Evolutionary conservation across 2,888 invertebrate genomes (phyloP).

Genomic region (Dolichomitus sp.): DNA sequence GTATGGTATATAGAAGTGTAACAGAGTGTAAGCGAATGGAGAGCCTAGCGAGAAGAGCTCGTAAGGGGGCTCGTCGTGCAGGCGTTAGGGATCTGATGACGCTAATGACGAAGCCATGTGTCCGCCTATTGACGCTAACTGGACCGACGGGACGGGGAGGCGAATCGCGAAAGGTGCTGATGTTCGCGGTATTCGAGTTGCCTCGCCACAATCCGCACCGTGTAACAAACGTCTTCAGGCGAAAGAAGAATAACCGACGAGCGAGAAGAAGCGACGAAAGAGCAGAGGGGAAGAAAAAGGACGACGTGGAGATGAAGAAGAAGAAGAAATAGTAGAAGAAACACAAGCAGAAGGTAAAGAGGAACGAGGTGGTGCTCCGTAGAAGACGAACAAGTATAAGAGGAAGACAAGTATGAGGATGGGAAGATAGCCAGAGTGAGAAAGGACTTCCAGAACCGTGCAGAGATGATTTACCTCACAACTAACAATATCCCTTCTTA

Average conservation of each 20-base stretch:
- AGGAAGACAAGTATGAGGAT: slow-evolving; percentile 29
- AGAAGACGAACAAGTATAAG: slow-evolving; percentile 69
- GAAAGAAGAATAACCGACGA: slow-evolving; percentile 53
- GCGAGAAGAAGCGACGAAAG: slow-evolving; percentile 25
- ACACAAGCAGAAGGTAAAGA: slow-evolving; percentile 54
- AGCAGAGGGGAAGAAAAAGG: slow-evolving; percentile 25
- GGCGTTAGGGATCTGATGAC: slow-evolving; percentile 79
- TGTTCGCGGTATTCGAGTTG: slow-evolving; percentile 63
- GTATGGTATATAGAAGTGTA: background rate
- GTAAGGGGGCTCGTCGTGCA: slow-evolving; percentile 65
- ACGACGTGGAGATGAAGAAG: slow-evolving; percentile 69
- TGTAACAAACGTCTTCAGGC: slow-evolving; percentile 68
- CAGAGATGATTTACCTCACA: slow-evolving; percentile 84
- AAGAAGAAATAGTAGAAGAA: slow-evolving; percentile 43
- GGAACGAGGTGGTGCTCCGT: slow-evolving; percentile 49
- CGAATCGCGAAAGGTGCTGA: slow-evolving; percentile 59
- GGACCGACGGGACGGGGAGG: slow-evolving; percentile 69
- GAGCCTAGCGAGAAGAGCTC: slow-evolving; percentile 5
- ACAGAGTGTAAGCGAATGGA: background rate
- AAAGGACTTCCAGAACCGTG: slow-evolving; percentile 72
- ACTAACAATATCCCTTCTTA: slow-evolving; percentile 84
- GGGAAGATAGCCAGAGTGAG: slow-evolving; percentile 72
- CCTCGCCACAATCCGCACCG: slow-evolving; percentile 26
- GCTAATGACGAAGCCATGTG: slow-evolving; percentile 81
- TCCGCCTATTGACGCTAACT: slow-evolving; percentile 79